Evolutionary conservation across 1,140 invertebrate genomes (phyloP).

Genomic region (Pseudachorutes palmiensis): DNA sequence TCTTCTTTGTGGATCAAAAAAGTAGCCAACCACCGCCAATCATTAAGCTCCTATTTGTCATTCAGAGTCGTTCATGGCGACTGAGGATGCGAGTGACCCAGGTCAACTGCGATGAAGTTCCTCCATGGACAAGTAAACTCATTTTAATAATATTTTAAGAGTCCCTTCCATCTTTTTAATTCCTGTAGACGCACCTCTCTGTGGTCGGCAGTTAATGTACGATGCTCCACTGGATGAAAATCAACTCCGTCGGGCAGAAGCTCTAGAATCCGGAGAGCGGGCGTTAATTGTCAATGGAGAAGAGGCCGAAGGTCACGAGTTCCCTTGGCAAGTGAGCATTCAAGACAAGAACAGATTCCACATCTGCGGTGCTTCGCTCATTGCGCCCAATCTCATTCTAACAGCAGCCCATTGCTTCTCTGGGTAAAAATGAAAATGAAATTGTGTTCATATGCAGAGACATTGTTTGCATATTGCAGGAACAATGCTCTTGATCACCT

Average conservation of each 20-base stretch:
- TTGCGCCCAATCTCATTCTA: constrained; percentile 49
- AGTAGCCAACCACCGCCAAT: background rate
- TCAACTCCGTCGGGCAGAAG: background rate
- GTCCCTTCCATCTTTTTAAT: constrained; percentile 1
- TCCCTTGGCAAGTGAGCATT: constrained; percentile 45
- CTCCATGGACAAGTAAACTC: background rate
- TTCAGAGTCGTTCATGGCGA: background rate
- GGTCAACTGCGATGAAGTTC: background rate
- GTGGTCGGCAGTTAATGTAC: constrained; percentile 8
- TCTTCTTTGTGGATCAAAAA: background rate
- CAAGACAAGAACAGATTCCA: constrained; percentile 41
- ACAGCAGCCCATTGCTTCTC: constrained; percentile 52
- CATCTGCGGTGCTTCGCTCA: constrained; percentile 54
- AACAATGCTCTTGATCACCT: constrained; percentile 14
- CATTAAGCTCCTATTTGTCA: background rate
- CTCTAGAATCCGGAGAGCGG: background rate
- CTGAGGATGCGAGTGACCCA: background rate
- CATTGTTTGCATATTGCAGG: background rate
- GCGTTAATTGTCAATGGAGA: constrained; percentile 41
- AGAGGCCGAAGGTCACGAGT: constrained; percentile 41
- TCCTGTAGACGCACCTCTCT: background rate
- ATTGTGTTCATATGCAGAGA: background rate
- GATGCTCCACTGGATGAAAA: background rate
- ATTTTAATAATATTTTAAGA: background rate
- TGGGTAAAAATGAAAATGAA: background rate